Evolutionary conservation across 2,797 vertebrate genomes (phyloP).

Genomic region (Argentina silus): DNA sequence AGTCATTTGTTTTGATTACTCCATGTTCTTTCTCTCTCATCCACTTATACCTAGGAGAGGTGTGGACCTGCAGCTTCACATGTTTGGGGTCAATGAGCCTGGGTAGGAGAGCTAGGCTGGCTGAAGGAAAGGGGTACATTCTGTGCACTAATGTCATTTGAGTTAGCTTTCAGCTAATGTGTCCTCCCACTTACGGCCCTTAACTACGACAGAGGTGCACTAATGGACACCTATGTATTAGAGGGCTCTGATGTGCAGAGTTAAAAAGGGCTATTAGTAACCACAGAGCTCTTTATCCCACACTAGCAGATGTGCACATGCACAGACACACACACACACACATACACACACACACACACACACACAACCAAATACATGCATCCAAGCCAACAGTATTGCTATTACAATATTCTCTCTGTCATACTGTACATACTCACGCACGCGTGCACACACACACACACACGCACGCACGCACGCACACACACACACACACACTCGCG

Average conservation of each 20-base stretch:
- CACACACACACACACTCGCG: neutral
- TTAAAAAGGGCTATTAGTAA: conserved; percentile 38
- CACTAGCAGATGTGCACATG: neutral
- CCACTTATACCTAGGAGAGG: neutral
- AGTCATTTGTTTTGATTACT: conserved; percentile 69
- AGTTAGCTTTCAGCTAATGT: conserved; percentile 65
- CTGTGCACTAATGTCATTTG: conserved; percentile 54
- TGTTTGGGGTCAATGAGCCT: conserved; percentile 9
- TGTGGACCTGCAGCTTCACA: neutral
- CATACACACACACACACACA: conserved; percentile 32
- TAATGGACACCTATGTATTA: conserved; percentile 62
- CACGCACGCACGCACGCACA: neutral
- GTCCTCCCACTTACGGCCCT: conserved; percentile 60
- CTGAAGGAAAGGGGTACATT: conserved; percentile 59
- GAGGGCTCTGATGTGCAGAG: conserved; percentile 56
- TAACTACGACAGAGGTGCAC: conserved; percentile 52
- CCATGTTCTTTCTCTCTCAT: conserved; percentile 19
- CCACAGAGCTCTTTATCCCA: conserved; percentile 10
- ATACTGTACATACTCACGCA: neutral
- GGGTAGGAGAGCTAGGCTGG: conserved; percentile 33
- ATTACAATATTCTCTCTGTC: neutral
- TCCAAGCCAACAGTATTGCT: neutral
- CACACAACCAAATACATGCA: conserved; percentile 2
- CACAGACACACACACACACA: conserved; percentile 7
- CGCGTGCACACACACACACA: conserved; percentile 11